A percentile compares a stretch with the other conserved stretches of the same genome.
These are phyloP conservation scores for Lampropteryx suffumata DNA, from an alignment of 2,888 invertebrate species.

Conservation along the genomic window DNA sequence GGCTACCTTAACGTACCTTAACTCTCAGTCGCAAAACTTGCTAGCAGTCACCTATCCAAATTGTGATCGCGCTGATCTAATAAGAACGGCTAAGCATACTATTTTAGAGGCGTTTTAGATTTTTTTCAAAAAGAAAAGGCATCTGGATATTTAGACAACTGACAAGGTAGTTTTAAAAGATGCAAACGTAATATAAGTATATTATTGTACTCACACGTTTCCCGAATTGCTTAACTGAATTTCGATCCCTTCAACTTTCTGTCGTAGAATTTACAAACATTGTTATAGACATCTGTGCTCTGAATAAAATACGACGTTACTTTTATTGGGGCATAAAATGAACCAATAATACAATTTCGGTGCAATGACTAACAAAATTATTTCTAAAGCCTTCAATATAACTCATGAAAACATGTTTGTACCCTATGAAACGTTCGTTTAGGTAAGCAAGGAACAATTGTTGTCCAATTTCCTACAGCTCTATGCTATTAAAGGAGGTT, in stretches of 20 bases:
- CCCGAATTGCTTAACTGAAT: conserved; percentile 23
- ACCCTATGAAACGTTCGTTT: too few species aligned
- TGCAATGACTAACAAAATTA: not conserved
- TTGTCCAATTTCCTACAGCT: not conserved
- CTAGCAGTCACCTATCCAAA: too few species aligned
- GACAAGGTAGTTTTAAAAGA: not conserved
- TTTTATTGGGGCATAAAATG: conserved; percentile 28
- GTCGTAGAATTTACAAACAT: conserved; percentile 12
- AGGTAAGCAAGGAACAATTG: not conserved
- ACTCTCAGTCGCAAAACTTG: too few species aligned
- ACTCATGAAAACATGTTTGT: not conserved
- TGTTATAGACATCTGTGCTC: conserved; percentile 15
- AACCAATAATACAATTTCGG: conserved; percentile 2
- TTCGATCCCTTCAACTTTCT: conserved; percentile 20
- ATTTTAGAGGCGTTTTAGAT: too few species aligned
- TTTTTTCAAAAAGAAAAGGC: too few species aligned
- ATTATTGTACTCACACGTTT: not conserved
- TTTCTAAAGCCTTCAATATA: not conserved
- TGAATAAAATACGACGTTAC: conserved; percentile 18
- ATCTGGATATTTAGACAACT: too few species aligned
- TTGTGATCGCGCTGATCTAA: too few species aligned
- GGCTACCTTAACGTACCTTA: too few species aligned
- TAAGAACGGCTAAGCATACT: too few species aligned
- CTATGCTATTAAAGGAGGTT: not conserved
- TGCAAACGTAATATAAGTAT: not conserved